Percentiles rank a stretch among this genome's conserved stretches.
Evolutionary conservation across 2,888 invertebrate species (phyloP).

Genomic region (Drosophila imparisetae): DNA sequence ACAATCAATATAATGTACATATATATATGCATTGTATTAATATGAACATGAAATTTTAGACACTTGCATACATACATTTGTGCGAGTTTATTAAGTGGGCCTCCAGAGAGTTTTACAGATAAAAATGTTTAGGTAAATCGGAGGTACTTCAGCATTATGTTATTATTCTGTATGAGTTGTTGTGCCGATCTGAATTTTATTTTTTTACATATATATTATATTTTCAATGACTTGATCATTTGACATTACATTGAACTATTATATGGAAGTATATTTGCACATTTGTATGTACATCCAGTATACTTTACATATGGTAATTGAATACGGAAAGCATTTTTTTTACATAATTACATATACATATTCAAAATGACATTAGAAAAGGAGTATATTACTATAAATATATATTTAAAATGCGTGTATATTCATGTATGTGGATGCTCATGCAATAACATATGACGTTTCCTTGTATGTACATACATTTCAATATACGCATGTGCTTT

Average conservation of each 20-base stretch:
- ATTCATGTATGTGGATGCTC: conserved; percentile 24
- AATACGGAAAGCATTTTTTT: conserved; percentile 5
- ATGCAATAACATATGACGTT: conserved; percentile 2
- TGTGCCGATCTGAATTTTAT: conserved; percentile 33
- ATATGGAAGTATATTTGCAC: conserved; percentile 11
- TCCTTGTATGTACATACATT: conserved; percentile 6
- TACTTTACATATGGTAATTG: conserved; percentile 7
- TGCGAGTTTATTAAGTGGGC: neutral
- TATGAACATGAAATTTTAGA: conserved; percentile 12
- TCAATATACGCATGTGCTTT: neutral
- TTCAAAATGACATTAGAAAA: conserved; percentile 31
- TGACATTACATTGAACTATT: conserved; percentile 35
- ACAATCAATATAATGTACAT: conserved; percentile 37
- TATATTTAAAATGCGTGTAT: conserved; percentile 27
- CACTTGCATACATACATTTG: conserved; percentile 7
- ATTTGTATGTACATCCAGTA: conserved; percentile 16
- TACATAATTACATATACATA: conserved; percentile 31
- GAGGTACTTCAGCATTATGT: conserved; percentile 69
- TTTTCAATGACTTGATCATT: conserved; percentile 22
- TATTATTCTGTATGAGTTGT: conserved; percentile 29
- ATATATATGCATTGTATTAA: conserved; percentile 15
- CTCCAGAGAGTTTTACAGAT: conserved; percentile 24
- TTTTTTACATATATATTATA: conserved; percentile 8
- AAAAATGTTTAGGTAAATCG: conserved; percentile 56
- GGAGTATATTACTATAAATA: conserved; percentile 29